phyloP scores from a whole-genome alignment of 2,888 invertebrate genomes.

The Eristalis intricaria region DNA sequence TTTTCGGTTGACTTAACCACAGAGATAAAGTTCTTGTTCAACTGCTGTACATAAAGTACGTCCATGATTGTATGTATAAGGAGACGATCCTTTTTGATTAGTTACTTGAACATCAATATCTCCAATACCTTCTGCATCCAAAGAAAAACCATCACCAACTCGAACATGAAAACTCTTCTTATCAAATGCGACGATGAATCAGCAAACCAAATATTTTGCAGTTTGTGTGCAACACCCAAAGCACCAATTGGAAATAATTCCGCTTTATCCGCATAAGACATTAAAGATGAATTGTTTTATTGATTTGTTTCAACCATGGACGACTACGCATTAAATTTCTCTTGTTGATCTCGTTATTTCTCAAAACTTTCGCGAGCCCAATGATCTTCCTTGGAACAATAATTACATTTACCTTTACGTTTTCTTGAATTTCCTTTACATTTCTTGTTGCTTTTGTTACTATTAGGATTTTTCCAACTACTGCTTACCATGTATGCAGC shows the following conservation, averaged over 20 bases:
- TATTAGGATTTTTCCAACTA: background rate
- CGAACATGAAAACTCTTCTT: conserved; percentile 11
- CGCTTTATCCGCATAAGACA: conserved; percentile 16
- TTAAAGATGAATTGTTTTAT: background rate
- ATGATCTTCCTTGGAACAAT: background rate
- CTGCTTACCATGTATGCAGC: conserved; percentile 14
- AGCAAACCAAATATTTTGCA: conserved; percentile 63
- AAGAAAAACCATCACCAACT: conserved; percentile 66
- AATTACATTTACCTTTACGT: background rate
- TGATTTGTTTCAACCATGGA: conserved; percentile 3
- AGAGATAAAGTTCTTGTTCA: conserved; percentile 49
- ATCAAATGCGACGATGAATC: conserved; percentile 40
- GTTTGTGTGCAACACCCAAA: conserved; percentile 29
- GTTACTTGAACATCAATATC: conserved; percentile 58
- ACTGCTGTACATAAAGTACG: conserved; percentile 66
- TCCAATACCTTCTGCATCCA: conserved; percentile 55
- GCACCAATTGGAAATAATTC: conserved; percentile 17
- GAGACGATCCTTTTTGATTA: conserved; percentile 28
- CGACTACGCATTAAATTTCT: background rate
- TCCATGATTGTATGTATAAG: conserved; percentile 52
- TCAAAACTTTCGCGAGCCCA: conserved; percentile 15
- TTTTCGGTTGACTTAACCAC: conserved; percentile 48
- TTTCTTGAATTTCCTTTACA: no score
- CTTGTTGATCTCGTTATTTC: no score
- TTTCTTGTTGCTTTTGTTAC: no score